These are phyloP conservation scores for Lepidocyrtoides sp. DNA, from an alignment of 2,888 invertebrate species.

Conservation along the genomic window DNA sequence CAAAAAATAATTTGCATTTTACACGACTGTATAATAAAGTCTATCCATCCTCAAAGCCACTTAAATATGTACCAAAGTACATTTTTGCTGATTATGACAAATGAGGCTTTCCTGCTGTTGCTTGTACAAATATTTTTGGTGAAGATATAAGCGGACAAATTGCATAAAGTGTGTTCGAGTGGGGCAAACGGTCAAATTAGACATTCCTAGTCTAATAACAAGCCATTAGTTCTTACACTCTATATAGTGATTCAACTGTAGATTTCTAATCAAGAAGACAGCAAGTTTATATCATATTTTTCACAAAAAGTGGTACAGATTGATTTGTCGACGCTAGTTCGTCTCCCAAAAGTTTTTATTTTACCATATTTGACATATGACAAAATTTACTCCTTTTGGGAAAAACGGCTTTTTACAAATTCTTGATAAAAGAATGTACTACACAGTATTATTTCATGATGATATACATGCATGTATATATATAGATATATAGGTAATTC, in stretches of 20 bases:
- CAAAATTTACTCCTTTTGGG: constrained; percentile 5
- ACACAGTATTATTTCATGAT: not conserved
- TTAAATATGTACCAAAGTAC: too few species aligned
- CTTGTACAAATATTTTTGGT: too few species aligned
- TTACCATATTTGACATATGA: constrained; percentile 7
- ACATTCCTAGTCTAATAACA: too few species aligned
- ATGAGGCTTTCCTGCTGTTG: too few species aligned
- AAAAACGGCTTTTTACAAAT: not conserved
- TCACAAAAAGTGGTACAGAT: constrained; percentile 62
- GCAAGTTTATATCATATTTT: constrained; percentile 13
- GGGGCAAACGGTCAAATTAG: too few species aligned
- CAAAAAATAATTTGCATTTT: too few species aligned
- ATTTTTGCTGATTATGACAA: too few species aligned
- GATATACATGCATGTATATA: not conserved
- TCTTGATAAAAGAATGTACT: not conserved
- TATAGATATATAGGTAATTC: not conserved
- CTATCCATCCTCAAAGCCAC: too few species aligned
- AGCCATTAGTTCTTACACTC: too few species aligned
- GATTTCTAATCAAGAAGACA: not conserved
- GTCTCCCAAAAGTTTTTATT: constrained; percentile 30
- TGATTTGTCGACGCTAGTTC: constrained; percentile 72
- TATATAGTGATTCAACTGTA: not conserved
- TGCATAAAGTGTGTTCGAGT: too few species aligned
- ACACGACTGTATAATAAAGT: too few species aligned
- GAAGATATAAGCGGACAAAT: too few species aligned